Percentiles rank a stretch among this genome's conserved stretches.
Conservation (phyloP, 2,113 vertebrate species). For the Panthera uncia region DNA sequence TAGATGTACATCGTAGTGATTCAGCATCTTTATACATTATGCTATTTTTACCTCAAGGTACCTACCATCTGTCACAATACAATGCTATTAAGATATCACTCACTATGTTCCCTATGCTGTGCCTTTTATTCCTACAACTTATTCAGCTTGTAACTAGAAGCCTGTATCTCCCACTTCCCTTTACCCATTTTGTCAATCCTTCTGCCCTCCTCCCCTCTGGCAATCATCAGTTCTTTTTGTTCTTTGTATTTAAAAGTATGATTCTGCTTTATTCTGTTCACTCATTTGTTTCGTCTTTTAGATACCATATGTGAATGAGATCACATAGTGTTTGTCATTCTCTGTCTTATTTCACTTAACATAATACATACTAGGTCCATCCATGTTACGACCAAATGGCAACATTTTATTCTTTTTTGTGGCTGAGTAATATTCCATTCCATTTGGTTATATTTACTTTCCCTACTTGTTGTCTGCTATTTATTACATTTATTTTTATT, state of each 20-base stretch:
- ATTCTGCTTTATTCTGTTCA: neutral
- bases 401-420: neutral
- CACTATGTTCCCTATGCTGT: neutral
- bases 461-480: neutral
- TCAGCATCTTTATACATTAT: neutral
- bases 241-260: neutral
- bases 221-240: neutral
- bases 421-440: neutral
- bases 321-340: neutral
- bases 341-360: neutral
- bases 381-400: neutral
- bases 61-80: neutral
- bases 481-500: neutral
- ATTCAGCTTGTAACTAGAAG: neutral
- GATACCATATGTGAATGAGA: neutral
- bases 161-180: neutral
- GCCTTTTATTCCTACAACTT: neutral
- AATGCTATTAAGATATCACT: neutral
- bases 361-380: neutral
- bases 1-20: neutral
- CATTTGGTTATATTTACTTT: neutral
- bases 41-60: neutral
- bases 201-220: neutral
- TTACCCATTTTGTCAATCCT: neutral
- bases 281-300: neutral